Conservation (phyloP, 2,888 invertebrate species). For the Caenorhabditis japonica region DNA sequence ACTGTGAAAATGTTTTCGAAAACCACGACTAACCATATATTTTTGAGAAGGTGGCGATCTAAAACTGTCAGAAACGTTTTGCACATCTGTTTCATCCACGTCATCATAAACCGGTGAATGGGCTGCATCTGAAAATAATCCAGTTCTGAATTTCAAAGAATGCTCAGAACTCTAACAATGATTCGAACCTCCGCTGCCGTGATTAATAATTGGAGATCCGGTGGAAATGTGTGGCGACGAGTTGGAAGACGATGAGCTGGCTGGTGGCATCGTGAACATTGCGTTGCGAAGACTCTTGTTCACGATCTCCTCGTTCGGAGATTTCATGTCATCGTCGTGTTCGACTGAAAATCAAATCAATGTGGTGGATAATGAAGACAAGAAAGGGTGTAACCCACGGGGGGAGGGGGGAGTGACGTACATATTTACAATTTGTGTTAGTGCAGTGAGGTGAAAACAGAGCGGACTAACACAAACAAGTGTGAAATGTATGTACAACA, state of each 20-base stretch:
- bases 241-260: conserved; percentile 18
- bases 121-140: conserved; percentile 11
- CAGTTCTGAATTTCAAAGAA: neutral
- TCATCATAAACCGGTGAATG: conserved; percentile 37
- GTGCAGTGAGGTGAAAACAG: conserved; percentile 41
- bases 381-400: conserved; percentile 6
- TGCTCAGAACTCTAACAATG: neutral
- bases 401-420: too few species aligned
- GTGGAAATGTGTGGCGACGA: conserved; percentile 44
- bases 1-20: too few species aligned
- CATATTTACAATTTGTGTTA: conserved; percentile 9
- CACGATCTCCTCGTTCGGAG: conserved; percentile 55
- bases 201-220: neutral
- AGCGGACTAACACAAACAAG: conserved; percentile 38
- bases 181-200: conserved; percentile 6
- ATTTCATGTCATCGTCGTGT: conserved; percentile 40
- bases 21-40: conserved; percentile 13
- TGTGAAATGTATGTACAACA: conserved; percentile 21
- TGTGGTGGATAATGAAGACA: neutral
- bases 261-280: conserved; percentile 41
- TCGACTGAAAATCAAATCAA: conserved; percentile 18
- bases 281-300: conserved; percentile 43
- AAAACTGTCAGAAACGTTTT: conserved; percentile 7
- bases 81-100: conserved; percentile 25
- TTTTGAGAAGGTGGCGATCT: conserved; percentile 14